These are phyloP conservation scores for Lepidochrysops patricia DNA, from an alignment of 2,888 invertebrate species.

Conservation along the genomic window DNA sequence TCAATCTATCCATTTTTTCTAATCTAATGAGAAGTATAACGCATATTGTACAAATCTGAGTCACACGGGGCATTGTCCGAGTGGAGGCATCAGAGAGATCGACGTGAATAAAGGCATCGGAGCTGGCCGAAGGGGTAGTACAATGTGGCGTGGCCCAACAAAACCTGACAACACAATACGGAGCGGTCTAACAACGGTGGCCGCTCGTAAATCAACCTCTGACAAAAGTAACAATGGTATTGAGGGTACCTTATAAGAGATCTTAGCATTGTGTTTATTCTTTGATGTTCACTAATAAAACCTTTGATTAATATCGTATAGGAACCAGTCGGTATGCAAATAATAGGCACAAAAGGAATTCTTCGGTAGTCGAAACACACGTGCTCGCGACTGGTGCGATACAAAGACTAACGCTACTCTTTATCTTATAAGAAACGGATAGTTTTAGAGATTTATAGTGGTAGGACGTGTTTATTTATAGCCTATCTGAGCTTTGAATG, in stretches of 20 bases:
- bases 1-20: slow-evolving; percentile 2
- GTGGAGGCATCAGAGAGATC: slow-evolving; percentile 67
- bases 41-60: slow-evolving; percentile 30
- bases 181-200: slow-evolving; percentile 71
- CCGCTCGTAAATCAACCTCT: slow-evolving; percentile 73
- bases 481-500: slow-evolving; percentile 13
- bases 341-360: slow-evolving; percentile 59
- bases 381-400: slow-evolving; percentile 45
- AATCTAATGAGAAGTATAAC: neutral
- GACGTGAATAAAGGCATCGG: slow-evolving; percentile 63
- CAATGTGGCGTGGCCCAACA: slow-evolving; percentile 71
- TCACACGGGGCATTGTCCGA: slow-evolving; percentile 53
- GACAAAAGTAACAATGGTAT: slow-evolving; percentile 74
- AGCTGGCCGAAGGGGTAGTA: slow-evolving; percentile 66
- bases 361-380: slow-evolving; percentile 64
- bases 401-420: slow-evolving; percentile 65
- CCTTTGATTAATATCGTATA: slow-evolving; percentile 75
- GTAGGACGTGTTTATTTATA: slow-evolving; percentile 10
- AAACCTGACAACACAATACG: slow-evolving; percentile 72
- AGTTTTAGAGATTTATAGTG: slow-evolving; percentile 13
- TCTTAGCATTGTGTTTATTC: slow-evolving; percentile 71
- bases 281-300: slow-evolving; percentile 75
- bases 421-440: slow-evolving; percentile 42
- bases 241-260: slow-evolving; percentile 75
- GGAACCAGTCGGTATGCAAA: slow-evolving; percentile 72